phyloP scores from a whole-genome alignment of 2,797 vertebrate genomes.

The Hybognathus amarus region DNA sequence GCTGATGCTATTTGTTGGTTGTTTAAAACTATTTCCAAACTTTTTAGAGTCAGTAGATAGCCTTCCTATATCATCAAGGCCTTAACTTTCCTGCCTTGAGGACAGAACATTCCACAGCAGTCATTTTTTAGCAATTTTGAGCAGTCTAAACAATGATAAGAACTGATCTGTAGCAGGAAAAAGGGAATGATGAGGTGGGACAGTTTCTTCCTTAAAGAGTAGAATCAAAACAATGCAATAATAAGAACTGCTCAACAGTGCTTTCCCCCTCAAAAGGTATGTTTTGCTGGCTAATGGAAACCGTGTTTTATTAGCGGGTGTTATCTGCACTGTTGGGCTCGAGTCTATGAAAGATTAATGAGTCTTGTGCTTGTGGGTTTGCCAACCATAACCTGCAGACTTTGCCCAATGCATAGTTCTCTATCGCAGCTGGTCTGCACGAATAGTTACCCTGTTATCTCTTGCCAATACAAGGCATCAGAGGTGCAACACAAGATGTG shows the following conservation, averaged over 20 bases:
- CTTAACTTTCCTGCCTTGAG: neutral
- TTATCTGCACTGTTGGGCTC: constrained; percentile 39
- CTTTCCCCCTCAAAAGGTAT: constrained; percentile 50
- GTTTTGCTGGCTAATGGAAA: constrained; percentile 56
- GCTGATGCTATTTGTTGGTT: neutral
- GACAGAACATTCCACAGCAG: constrained; percentile 34
- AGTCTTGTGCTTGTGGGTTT: constrained; percentile 35
- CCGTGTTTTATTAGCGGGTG: constrained; percentile 52
- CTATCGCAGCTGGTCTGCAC: constrained; percentile 14
- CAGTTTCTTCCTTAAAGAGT: constrained; percentile 43
- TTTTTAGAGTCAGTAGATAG: neutral
- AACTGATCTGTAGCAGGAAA: constrained; percentile 65
- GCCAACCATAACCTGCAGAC: constrained; percentile 55
- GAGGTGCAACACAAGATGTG: constrained; percentile 46
- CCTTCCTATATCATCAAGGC: neutral
- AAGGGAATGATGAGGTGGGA: constrained; percentile 43
- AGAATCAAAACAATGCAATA: constrained; percentile 36
- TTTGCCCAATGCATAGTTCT: constrained; percentile 33
- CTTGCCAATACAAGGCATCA: constrained; percentile 46
- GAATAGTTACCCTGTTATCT: constrained; percentile 43
- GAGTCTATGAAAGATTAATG: constrained; percentile 54
- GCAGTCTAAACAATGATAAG: constrained; percentile 62
- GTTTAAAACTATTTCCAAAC: neutral
- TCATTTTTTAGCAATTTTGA: constrained; percentile 62
- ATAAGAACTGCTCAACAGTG: constrained; percentile 8